phyloP scores from a whole-genome alignment of 64 coral and sea anemone species.

The Montipora foliosa region DNA sequence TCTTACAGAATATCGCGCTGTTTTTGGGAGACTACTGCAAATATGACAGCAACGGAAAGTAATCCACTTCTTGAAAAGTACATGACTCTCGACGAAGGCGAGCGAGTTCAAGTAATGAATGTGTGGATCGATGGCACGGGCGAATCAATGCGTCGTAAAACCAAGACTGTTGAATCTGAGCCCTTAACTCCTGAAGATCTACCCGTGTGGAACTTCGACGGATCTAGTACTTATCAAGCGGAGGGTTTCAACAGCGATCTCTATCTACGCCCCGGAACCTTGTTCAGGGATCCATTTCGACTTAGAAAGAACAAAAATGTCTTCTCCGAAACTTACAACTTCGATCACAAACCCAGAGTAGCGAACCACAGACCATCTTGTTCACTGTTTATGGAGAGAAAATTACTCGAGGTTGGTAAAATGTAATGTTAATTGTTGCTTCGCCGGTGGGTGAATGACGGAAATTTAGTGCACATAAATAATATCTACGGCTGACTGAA shows the following conservation, averaged over 20 bases:
- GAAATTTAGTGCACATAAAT: no score
- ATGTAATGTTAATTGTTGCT: no score
- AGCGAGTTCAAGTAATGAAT: constrained; percentile 85
- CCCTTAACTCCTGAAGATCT: constrained; percentile 57
- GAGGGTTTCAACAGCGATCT: constrained; percentile 93
- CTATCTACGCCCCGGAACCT: constrained; percentile 82
- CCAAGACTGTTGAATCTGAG: constrained; percentile 72
- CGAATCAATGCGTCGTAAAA: constrained; percentile 90
- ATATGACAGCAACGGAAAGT: constrained; percentile 67
- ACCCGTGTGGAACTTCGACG: constrained; percentile 98
- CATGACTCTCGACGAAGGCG: constrained; percentile 77
- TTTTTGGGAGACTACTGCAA: neutral
- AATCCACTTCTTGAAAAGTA: constrained; percentile 78
- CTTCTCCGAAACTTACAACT: constrained; percentile 87
- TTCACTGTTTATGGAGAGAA: constrained; percentile 67
- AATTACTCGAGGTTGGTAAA: constrained; percentile 17
- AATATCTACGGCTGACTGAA: no score
- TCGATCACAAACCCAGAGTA: constrained; percentile 91
- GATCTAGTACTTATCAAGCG: constrained; percentile 90
- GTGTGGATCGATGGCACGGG: constrained; percentile 95
- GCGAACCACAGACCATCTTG: constrained; percentile 87
- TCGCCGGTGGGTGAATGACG: no score
- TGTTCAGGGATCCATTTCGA: constrained; percentile 91
- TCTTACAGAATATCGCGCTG: no score
- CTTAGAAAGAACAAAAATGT: constrained; percentile 77